Evolutionary conservation across 2,113 vertebrate species (phyloP).

Genomic region (Pardalotus punctatus): DNA sequence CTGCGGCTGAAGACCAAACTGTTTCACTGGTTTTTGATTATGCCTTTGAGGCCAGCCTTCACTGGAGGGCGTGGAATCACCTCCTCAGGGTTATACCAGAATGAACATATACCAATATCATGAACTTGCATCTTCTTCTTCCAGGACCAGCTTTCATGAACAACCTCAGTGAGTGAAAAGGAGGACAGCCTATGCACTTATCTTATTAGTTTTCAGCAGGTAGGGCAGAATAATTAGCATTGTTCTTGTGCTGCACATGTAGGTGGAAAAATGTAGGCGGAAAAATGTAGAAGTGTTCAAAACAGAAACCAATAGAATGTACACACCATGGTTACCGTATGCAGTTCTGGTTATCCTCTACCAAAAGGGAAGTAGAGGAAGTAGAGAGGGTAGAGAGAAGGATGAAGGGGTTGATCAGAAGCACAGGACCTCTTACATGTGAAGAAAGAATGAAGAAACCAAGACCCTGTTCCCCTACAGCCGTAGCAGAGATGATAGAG

Average conservation of each 20-base stretch:
- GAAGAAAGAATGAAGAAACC: background rate
- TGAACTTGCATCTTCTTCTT: background rate
- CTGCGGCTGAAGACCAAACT: background rate
- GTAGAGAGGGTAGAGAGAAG: background rate
- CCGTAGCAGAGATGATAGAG: background rate
- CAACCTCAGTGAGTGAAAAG: background rate
- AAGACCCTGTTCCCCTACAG: background rate
- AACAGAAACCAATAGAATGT: background rate
- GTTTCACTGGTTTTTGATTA: background rate
- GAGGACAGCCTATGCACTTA: background rate
- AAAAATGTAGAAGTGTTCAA: too few species aligned
- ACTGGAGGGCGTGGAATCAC: fast-evolving
- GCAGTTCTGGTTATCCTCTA: background rate
- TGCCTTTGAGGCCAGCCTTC: background rate
- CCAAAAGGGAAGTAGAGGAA: background rate
- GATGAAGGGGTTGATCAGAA: background rate
- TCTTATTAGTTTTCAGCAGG: background rate
- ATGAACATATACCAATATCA: background rate
- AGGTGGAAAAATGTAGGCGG: background rate
- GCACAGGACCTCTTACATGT: background rate
- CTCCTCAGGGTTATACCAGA: background rate
- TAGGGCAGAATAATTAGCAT: background rate
- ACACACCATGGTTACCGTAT: background rate
- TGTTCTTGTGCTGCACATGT: background rate
- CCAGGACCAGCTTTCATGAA: background rate